These are phyloP conservation scores for Anorthoa munda DNA, from an alignment of 2,888 invertebrate species.

Conservation along the genomic window DNA sequence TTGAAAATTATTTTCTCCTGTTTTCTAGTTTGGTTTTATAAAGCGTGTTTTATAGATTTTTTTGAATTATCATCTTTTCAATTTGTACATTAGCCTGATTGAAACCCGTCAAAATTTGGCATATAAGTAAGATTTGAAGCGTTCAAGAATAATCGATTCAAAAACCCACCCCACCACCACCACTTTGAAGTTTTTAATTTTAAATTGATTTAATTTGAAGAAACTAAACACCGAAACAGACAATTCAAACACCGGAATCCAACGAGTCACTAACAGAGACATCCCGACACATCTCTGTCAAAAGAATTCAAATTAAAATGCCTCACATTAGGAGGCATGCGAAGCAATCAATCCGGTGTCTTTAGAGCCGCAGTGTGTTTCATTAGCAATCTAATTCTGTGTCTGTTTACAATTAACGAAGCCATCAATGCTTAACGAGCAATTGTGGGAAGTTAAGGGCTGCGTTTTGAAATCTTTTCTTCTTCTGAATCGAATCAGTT, in stretches of 20 bases:
- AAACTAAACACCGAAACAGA: background rate
- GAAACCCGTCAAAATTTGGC: no score
- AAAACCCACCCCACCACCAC: no score
- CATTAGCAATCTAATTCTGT: conserved; percentile 79
- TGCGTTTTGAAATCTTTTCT: conserved; percentile 27
- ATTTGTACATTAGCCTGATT: no score
- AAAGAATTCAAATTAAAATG: conserved; percentile 70
- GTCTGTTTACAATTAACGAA: conserved; percentile 87
- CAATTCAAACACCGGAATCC: conserved; percentile 5
- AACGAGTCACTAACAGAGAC: conserved; percentile 10
- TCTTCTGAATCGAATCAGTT: no score
- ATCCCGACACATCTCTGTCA: conserved; percentile 9
- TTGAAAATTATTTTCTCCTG: no score
- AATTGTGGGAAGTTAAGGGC: conserved; percentile 56
- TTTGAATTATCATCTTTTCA: no score
- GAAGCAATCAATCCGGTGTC: conserved; percentile 74
- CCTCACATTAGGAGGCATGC: conserved; percentile 35
- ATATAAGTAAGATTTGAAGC: no score
- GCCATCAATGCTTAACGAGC: conserved; percentile 84
- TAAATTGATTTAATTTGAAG: background rate
- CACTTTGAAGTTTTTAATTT: no score
- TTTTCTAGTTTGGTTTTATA: no score
- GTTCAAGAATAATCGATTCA: no score
- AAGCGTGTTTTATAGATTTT: no score
- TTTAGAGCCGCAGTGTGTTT: conserved; percentile 66